Evolutionary conservation across 2,113 vertebrate genomes (phyloP).

Genomic region (Bungarus multicinctus): DNA sequence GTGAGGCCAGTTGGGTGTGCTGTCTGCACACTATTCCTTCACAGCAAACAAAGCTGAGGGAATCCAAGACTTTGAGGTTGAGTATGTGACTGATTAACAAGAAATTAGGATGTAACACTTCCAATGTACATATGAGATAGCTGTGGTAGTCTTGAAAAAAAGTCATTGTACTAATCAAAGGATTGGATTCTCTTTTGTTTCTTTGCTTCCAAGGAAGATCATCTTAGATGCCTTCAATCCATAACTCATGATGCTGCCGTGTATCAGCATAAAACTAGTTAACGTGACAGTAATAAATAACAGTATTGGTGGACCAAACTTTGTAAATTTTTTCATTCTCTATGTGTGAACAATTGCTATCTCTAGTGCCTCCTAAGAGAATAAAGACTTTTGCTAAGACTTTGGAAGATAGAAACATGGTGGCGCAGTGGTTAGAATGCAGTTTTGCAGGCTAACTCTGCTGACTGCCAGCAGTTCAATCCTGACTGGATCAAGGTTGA

Average conservation of each 20-base stretch:
- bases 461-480: too few species aligned
- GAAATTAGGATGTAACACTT: not conserved
- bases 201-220: not conserved
- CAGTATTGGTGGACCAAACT: not conserved
- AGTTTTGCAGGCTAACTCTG: too few species aligned
- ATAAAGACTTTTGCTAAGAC: not conserved
- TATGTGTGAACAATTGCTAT: not conserved
- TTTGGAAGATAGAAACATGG: too few species aligned
- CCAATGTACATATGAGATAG: not conserved
- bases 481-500: too few species aligned
- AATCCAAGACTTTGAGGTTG: not conserved
- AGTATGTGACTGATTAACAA: conserved; percentile 1
- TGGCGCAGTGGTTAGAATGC: too few species aligned
- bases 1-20: conserved; percentile 61
- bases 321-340: not conserved
- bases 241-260: fast-evolving
- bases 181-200: not conserved
- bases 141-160: fast-evolving
- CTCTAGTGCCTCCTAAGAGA: not conserved
- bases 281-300: not conserved
- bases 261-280: not conserved
- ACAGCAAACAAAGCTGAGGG: conserved; percentile 12
- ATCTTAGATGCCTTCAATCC: not conserved
- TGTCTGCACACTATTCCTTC: conserved; percentile 49
- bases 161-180: not conserved